Evolutionary conservation across 2,888 invertebrate species (phyloP).

Genomic region (Adela reaumurella): DNA sequence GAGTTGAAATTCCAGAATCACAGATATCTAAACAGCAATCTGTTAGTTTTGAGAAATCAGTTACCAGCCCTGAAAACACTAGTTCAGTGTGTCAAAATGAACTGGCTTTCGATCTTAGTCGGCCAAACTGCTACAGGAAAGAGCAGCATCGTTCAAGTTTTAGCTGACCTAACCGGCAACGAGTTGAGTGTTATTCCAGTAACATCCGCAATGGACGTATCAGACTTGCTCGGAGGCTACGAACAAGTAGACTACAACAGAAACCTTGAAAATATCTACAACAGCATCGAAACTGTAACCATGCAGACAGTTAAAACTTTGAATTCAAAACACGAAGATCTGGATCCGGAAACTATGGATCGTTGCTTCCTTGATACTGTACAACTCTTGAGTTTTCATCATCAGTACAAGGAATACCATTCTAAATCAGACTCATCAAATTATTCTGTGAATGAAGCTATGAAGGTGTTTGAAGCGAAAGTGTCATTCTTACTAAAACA

Average conservation of each 20-base stretch:
- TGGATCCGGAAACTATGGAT: no score
- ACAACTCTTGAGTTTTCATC: background rate
- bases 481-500: slow-evolving; percentile 26
- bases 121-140: slow-evolving; percentile 78
- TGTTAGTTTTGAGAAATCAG: slow-evolving; percentile 56
- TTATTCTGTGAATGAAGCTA: slow-evolving; percentile 15
- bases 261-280: slow-evolving; percentile 68
- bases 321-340: slow-evolving; percentile 20
- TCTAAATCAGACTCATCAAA: slow-evolving; percentile 9
- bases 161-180: slow-evolving; percentile 73
- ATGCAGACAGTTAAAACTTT: slow-evolving; percentile 42
- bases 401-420: background rate
- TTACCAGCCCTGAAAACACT: slow-evolving; percentile 70
- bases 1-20: slow-evolving; percentile 34
- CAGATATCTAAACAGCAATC: slow-evolving; percentile 30
- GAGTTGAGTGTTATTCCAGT: slow-evolving; percentile 74
- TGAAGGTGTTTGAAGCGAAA: slow-evolving; percentile 26
- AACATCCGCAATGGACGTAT: slow-evolving; percentile 91
- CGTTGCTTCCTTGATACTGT: no score
- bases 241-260: slow-evolving; percentile 84
- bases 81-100: slow-evolving; percentile 82
- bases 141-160: slow-evolving; percentile 68
- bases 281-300: slow-evolving; percentile 53
- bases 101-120: slow-evolving; percentile 89
- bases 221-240: slow-evolving; percentile 93